A percentile compares a stretch with the other conserved stretches of the same genome.
Evolutionary conservation across 2,797 vertebrate genomes (phyloP).

Genomic region (Miichthys miiuy): DNA sequence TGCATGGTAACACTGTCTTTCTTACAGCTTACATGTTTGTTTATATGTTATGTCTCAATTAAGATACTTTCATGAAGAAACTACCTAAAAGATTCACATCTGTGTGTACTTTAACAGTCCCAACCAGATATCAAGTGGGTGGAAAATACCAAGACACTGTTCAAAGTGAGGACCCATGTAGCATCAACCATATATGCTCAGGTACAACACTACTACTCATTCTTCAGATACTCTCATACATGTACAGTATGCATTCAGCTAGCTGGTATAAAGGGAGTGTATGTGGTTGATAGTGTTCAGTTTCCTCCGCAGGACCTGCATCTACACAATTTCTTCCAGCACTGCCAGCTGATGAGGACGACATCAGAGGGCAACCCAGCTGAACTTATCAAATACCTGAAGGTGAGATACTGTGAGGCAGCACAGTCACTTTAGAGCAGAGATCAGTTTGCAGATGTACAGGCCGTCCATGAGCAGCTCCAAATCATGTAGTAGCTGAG

Average conservation of each 20-base stretch:
- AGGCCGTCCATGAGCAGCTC: not conserved
- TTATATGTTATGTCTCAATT: not conserved
- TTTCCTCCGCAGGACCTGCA: conserved; percentile 90
- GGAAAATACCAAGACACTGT: conserved; percentile 93
- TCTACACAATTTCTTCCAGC: conserved; percentile 96
- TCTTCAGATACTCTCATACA: not conserved
- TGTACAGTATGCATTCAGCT: not conserved
- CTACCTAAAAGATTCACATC: not conserved
- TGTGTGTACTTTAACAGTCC: conserved; percentile 71
- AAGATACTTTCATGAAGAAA: not conserved
- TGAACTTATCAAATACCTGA: conserved; percentile 95
- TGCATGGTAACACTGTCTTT: not conserved
- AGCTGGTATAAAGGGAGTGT: not conserved
- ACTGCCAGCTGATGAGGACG: conserved; percentile 91
- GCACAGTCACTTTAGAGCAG: not conserved
- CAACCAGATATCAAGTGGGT: conserved; percentile 94
- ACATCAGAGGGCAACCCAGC: conserved; percentile 89
- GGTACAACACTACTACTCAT: conserved; percentile 74
- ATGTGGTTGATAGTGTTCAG: not conserved
- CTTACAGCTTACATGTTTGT: not conserved
- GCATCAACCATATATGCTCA: conserved; percentile 96
- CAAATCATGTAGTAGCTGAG: not conserved
- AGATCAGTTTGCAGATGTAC: not conserved
- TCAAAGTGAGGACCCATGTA: conserved; percentile 92
- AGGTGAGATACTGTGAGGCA: conserved; percentile 83